A percentile compares a stretch with the other conserved stretches of the same genome.
Evolutionary conservation across 2,888 invertebrate species (phyloP).

Genomic region (Villa cingulata): DNA sequence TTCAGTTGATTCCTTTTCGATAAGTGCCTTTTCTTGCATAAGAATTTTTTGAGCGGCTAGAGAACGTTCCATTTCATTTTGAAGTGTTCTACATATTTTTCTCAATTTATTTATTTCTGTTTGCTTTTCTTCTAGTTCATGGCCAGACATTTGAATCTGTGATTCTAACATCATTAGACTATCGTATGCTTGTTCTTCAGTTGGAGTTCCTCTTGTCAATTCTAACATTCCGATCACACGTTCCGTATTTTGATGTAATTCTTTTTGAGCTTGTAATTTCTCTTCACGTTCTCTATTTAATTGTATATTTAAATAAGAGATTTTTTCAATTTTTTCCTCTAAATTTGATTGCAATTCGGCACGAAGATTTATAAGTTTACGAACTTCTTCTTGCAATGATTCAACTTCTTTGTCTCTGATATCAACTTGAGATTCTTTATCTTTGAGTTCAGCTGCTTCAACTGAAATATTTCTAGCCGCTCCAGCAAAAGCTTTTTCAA

Average conservation of each 20-base stretch:
- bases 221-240: conserved; percentile 49
- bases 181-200: conserved; percentile 47
- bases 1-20: conserved; percentile 67
- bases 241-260: conserved; percentile 59
- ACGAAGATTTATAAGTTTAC: conserved; percentile 45
- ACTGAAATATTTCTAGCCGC: conserved; percentile 29
- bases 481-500: conserved; percentile 58
- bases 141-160: conserved; percentile 59
- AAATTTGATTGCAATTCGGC: conserved; percentile 43
- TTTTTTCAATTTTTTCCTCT: conserved; percentile 31
- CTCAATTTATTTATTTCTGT: conserved; percentile 59
- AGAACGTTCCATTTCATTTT: conserved; percentile 54
- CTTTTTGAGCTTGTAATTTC: conserved; percentile 57
- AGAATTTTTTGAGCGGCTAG: conserved; percentile 52
- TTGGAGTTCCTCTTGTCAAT: conserved; percentile 36
- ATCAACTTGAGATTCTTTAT: conserved; percentile 50
- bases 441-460: conserved; percentile 38
- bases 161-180: conserved; percentile 63
- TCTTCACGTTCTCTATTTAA: conserved; percentile 57
- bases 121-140: conserved; percentile 60
- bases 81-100: conserved; percentile 53
- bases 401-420: conserved; percentile 50
- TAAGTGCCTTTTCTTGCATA: conserved; percentile 59
- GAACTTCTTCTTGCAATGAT: conserved; percentile 44
- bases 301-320: conserved; percentile 44